These are phyloP conservation scores for Bombus confusus DNA, from an alignment of 1,140 invertebrate species.

Conservation along the genomic window DNA sequence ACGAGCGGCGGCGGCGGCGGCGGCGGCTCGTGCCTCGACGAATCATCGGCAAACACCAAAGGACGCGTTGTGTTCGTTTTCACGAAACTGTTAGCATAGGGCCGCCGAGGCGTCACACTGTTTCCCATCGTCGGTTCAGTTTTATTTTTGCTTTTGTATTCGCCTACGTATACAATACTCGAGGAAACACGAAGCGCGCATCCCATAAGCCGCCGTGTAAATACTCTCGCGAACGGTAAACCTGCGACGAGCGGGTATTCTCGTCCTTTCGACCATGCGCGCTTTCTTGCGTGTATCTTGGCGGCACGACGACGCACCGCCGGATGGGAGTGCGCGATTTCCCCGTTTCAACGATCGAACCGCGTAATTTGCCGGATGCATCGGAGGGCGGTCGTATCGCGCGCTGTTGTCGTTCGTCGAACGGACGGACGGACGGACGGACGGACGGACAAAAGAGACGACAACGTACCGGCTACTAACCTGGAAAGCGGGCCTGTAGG, in stretches of 20 bases:
- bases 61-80: slow-evolving; percentile 50
- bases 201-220: slow-evolving; percentile 63
- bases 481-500: slow-evolving; percentile 71
- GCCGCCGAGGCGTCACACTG: slow-evolving; percentile 44
- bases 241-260: neutral
- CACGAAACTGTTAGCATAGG: slow-evolving; percentile 68
- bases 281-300: too few species aligned
- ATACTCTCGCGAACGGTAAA: slow-evolving; percentile 66
- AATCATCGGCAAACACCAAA: slow-evolving; percentile 62
- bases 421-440: neutral
- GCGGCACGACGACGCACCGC: too few species aligned
- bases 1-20: neutral
- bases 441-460: too few species aligned
- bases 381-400: rapidly evolving
- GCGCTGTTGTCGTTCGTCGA: neutral
- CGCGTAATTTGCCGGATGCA: rapidly evolving
- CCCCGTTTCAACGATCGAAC: neutral
- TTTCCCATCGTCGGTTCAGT: slow-evolving; percentile 54
- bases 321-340: neutral
- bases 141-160: slow-evolving; percentile 61
- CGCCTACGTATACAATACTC: slow-evolving; percentile 64
- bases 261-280: neutral
- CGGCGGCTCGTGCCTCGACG: slow-evolving; percentile 44
- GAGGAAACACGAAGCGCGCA: slow-evolving; percentile 16
- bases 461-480: slow-evolving; percentile 62